Percentiles rank a stretch among this genome's conserved stretches.
phyloP scores from a whole-genome alignment of 2,888 invertebrate species.

The Hemaris fuciformis region DNA sequence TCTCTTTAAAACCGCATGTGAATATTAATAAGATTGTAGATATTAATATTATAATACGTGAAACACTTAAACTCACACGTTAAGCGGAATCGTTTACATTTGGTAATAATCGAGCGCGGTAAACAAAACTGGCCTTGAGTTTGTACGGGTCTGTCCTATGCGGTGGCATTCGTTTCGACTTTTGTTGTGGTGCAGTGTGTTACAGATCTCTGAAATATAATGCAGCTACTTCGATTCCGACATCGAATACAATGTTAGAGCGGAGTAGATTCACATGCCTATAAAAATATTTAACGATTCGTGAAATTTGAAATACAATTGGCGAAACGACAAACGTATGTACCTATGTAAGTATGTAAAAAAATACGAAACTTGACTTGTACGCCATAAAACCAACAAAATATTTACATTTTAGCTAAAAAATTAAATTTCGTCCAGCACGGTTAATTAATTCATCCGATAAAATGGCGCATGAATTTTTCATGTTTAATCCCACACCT shows the following conservation, averaged over 20 bases:
- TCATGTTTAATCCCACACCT: constrained; percentile 8
- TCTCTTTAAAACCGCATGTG: background rate
- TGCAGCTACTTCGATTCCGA: too few relatives aligned
- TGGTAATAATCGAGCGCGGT: background rate
- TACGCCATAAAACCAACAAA: background rate
- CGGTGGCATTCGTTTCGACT: background rate
- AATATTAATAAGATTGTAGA: background rate
- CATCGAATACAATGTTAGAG: too few relatives aligned
- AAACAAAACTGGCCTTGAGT: constrained; percentile 7
- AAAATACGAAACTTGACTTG: too few relatives aligned
- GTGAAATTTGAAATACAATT: too few relatives aligned
- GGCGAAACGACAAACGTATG: too few relatives aligned
- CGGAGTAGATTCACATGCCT: too few relatives aligned
- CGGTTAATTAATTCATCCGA: constrained; percentile 2
- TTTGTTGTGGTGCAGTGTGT: too few relatives aligned
- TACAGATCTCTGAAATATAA: too few relatives aligned
- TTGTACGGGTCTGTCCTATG: background rate
- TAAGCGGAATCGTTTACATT: background rate
- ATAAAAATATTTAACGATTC: too few relatives aligned
- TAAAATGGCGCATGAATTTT: constrained; percentile 5
- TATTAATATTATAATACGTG: background rate
- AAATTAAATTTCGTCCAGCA: background rate
- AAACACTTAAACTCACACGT: background rate
- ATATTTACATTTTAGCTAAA: background rate
- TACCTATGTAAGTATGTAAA: too few relatives aligned